Evolutionary conservation across 2,797 vertebrate genomes (phyloP).

Genomic region (Borostomias antarcticus): DNA sequence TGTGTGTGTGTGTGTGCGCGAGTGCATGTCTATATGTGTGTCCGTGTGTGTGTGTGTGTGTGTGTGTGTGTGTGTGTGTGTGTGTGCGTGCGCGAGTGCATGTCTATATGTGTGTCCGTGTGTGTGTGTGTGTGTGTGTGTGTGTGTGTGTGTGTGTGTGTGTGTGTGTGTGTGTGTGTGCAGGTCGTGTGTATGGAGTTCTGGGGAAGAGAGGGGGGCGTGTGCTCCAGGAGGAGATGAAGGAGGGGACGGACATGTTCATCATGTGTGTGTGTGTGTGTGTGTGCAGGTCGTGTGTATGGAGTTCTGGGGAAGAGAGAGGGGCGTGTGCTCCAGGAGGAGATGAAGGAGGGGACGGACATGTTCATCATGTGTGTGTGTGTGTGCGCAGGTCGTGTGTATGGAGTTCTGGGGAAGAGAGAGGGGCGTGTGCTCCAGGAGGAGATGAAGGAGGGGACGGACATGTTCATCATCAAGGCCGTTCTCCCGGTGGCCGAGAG

Average conservation of each 20-base stretch:
- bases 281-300: slow-evolving; percentile 19
- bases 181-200: slow-evolving; percentile 7
- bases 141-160: slow-evolving; percentile 32
- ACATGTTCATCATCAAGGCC: slow-evolving; percentile 93
- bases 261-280: slow-evolving; percentile 15
- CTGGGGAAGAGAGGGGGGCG: too few relatives aligned
- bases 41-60: slow-evolving; percentile 24
- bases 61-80: slow-evolving; percentile 61
- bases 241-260: neutral
- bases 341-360: neutral
- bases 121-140: slow-evolving; percentile 29
- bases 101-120: slow-evolving; percentile 63
- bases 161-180: slow-evolving; percentile 25
- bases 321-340: too few relatives aligned
- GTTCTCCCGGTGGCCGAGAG: slow-evolving; percentile 95
- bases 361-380: slow-evolving; percentile 6
- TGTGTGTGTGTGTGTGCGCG: slow-evolving; percentile 29
- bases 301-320: too few relatives aligned
- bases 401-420: slow-evolving; percentile 89
- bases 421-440: slow-evolving; percentile 92
- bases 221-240: too few relatives aligned
- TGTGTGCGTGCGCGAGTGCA: slow-evolving; percentile 26
- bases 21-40: slow-evolving; percentile 30
- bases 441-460: slow-evolving; percentile 97
- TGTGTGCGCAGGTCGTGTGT: slow-evolving; percentile 76